These are phyloP conservation scores for Drosophila rubida DNA, from an alignment of 2,888 invertebrate genomes.

Conservation along the genomic window DNA sequence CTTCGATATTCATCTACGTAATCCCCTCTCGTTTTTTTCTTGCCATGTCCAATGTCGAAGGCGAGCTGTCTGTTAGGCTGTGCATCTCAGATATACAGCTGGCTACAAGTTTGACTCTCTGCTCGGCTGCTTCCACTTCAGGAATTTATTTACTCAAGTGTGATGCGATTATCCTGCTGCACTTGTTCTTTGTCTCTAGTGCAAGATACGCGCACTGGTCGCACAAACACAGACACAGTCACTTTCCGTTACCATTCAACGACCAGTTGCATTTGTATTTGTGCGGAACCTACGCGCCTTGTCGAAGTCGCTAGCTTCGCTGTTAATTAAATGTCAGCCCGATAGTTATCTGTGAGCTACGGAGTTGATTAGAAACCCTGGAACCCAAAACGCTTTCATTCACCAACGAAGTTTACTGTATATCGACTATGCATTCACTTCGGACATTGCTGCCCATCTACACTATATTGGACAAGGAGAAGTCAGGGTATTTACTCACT, in stretches of 20 bases:
- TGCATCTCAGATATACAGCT: constrained; percentile 25
- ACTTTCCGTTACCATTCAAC: constrained; percentile 21
- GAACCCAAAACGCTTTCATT: neutral
- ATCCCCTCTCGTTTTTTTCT: neutral
- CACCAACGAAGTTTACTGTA: constrained; percentile 31
- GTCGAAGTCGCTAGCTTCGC: constrained; percentile 16
- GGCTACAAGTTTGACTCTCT: constrained; percentile 44
- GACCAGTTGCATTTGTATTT: constrained; percentile 5
- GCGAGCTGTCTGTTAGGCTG: constrained; percentile 19
- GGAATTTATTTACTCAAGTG: constrained; percentile 80
- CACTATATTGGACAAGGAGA: neutral
- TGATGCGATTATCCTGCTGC: constrained; percentile 77
- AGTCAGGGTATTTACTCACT: constrained; percentile 20
- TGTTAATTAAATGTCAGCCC: constrained; percentile 66
- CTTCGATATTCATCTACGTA: neutral
- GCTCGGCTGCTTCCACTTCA: constrained; percentile 66
- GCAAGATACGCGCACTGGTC: constrained; percentile 39
- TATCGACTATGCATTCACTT: neutral
- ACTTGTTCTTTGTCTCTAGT: constrained; percentile 68
- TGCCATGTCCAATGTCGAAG: constrained; percentile 3
- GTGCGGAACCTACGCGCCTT: constrained; percentile 1
- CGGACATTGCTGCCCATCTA: neutral
- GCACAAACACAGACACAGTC: neutral
- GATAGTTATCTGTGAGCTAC: constrained; percentile 53
- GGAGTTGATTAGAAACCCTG: constrained; percentile 47